Evolutionary conservation across 2,888 invertebrate genomes (phyloP), one percentile per base, ranked within the genome.

Genomic region (Leptinotarsa peninsularis): DNA sequence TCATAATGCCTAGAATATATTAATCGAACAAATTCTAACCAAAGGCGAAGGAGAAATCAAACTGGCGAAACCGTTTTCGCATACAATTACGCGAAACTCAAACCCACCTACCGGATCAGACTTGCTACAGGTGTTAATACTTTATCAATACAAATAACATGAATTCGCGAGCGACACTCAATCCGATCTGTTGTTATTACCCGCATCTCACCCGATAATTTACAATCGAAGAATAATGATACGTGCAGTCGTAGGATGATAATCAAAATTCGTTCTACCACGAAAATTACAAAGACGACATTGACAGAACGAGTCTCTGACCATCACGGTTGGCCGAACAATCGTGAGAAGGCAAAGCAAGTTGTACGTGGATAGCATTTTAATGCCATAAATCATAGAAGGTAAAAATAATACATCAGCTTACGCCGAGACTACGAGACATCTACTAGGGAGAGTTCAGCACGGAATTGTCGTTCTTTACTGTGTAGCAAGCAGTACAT

Each of bases 301-400:
- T 79, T 79, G 80, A 79, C 80, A 78, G 77, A 79, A 79, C 76
- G 68, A 78, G 77, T 80, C 76, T 76, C 72, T 79, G 80, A 79
- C 81, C 83, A 82, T 83, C 83, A 82, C 81, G 83, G 78, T 83
- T 74, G 81, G 81, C 75, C 74, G 82, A 78, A 81, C 81, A 83
- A 82, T 82, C 83, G 83, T 83, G 83, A 83, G 81, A 83, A 83
- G 81, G 82, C 90, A 87, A 74, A 76, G 72, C 87, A 63, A 50
- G 54, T 66, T 54, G 18, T 75, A 72, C 75, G 75, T 71, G 75
- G 67, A 68, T 68, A 33, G 75, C 54, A 63, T 75, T 50, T 56
- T 73, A 69, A 73, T 73, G 69, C 52, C 73, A 52, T 63, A 68
- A 60, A 66, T 71, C 63, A 63, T 71, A 69, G 71, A 66, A 66